Evolutionary conservation across 2,888 invertebrate genomes (phyloP), one percentile per base, ranked within the genome.

Genomic region (Marasmarcha lunaedactyla): DNA sequence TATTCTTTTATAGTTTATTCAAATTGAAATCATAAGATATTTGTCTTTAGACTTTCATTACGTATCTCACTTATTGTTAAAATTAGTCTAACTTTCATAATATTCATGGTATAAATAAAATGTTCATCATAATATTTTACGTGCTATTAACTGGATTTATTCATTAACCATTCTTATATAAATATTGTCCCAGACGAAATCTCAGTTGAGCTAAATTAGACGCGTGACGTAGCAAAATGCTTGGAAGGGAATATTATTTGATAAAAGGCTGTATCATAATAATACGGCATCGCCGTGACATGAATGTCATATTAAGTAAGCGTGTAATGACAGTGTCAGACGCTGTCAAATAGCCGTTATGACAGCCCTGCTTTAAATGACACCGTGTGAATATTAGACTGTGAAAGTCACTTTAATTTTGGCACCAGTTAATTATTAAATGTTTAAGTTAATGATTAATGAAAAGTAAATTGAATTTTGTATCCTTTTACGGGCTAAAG

Each of bases 221-320:
- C 11, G 30, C 3, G 30, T 30, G 30, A 30, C n/a, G 4, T 3
- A 4, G n/a, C 9, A 30, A n/a, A n/a, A 30, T 25, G 25, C 6
- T 20, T n/a, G 30, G 3, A 7, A 2, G 3, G 4, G n/a, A 76
- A 74, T 77, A 71, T 76, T 71, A 78, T 77, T 71, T 68, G 62
- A 47, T 55, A 52, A 55, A 46, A 42, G 45, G 41, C 36, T 42
- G 14, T 30, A 20, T 20, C n/a, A n/a, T n/a, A n/a, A n/a, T n/a
- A n/a, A n/a, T n/a, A n/a, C n/a, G 34, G 34, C 26, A 37, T 15
- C 34, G 33, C 34, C 40, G 36, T 42, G 40, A 14, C 36, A 27
- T 33, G 39, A 42, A 42, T 44, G 40, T 44, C 40, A 44, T 44
- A 44, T 25, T 11, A n/a, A 30, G n/a, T 10, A n/a, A 30, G 10